phyloP scores from a whole-genome alignment of 2,797 vertebrate species.

The Danio choprae region DNA sequence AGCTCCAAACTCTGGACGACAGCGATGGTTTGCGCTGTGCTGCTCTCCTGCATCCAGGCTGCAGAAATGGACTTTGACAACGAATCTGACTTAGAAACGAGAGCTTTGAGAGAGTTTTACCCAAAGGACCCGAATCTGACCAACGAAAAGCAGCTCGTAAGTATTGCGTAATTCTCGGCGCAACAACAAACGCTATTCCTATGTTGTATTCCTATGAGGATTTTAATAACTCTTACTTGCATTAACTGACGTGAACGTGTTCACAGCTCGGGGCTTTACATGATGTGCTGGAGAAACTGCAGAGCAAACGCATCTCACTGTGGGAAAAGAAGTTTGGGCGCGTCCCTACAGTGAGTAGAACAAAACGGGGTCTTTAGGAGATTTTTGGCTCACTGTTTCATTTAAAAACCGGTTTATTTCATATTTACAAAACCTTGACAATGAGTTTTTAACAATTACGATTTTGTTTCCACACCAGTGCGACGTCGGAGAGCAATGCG shows the following conservation, averaged over 20 bases:
- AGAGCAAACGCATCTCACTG: constrained; percentile 78
- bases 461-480: constrained; percentile 64
- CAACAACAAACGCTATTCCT: background rate
- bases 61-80: constrained; percentile 67
- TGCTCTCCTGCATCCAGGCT: constrained; percentile 67
- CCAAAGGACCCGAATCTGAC: constrained; percentile 81
- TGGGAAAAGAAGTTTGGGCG: constrained; percentile 87
- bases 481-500: constrained; percentile 79
- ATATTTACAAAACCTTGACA: background rate
- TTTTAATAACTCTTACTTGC: background rate
- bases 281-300: constrained; percentile 85
- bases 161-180: constrained; percentile 43
- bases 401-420: background rate
- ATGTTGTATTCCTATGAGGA: too few relatives aligned
- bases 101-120: constrained; percentile 83
- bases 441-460: background rate
- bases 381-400: background rate
- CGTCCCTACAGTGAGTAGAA: constrained; percentile 79
- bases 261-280: constrained; percentile 83
- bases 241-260: constrained; percentile 15
- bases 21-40: constrained; percentile 72
- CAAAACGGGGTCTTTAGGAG: background rate
- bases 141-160: constrained; percentile 84
- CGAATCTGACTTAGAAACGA: constrained; percentile 76
- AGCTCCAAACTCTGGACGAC: constrained; percentile 74